Conservation (phyloP, 2,888 invertebrate species). For the Biston stratarius region DNA sequence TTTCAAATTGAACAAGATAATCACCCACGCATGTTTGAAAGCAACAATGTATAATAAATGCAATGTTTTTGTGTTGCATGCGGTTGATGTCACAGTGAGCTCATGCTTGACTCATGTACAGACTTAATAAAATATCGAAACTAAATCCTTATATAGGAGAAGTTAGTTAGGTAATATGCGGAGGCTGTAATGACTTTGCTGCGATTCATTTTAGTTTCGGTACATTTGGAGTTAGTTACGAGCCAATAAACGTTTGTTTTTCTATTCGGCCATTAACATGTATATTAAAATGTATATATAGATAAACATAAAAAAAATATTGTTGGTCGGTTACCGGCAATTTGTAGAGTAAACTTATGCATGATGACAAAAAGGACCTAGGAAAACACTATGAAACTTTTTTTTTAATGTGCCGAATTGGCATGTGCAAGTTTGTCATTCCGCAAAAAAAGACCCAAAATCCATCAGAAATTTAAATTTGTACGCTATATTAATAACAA, state of each 20-base stretch:
- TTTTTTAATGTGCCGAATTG: no score
- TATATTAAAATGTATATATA: no score
- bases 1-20: conserved; percentile 47
- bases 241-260: background rate
- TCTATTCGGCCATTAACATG: no score
- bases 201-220: conserved; percentile 15
- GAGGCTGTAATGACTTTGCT: conserved; percentile 22
- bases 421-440: no score
- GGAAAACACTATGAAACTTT: no score
- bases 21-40: conserved; percentile 56
- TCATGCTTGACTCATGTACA: conserved; percentile 62
- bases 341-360: no score
- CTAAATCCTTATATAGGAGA: conserved; percentile 41
- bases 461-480: no score
- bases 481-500: no score
- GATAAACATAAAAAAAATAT: no score
- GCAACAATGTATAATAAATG: conserved; percentile 39
- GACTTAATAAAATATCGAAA: conserved; percentile 43
- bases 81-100: conserved; percentile 66
- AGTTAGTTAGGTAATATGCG: conserved; percentile 27
- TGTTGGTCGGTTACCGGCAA: no score
- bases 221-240: conserved; percentile 9
- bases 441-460: no score
- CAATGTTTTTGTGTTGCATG: conserved; percentile 50
- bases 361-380: no score